These are phyloP conservation scores for Bradypodion pumilum DNA, from an alignment of 2,797 vertebrate species.

Conservation along the genomic window DNA sequence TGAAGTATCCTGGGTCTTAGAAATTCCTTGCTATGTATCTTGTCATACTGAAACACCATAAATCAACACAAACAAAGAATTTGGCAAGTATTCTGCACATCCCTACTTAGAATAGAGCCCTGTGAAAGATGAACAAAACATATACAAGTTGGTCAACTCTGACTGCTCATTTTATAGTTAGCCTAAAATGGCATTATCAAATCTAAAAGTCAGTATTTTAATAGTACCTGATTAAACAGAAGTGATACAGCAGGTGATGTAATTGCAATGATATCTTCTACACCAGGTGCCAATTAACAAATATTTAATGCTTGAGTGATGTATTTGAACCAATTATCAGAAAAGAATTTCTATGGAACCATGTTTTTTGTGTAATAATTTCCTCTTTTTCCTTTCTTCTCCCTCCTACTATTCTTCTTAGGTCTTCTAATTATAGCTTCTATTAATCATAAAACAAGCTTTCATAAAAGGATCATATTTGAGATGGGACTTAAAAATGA, in stretches of 20 bases:
- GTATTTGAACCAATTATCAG: not conserved
- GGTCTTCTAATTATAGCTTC: not conserved
- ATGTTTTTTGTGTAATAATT: too few species aligned
- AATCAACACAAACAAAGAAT: too few species aligned
- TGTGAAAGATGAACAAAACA: not conserved
- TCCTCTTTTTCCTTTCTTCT: not conserved
- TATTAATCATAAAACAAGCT: not conserved
- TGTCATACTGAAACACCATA: too few species aligned
- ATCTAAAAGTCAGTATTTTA: constrained; percentile 45
- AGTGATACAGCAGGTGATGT: constrained; percentile 55
- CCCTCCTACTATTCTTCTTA: too few species aligned
- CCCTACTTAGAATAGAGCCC: not conserved
- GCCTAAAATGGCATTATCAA: constrained; percentile 34
- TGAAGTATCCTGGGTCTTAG: too few species aligned
- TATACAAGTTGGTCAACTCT: constrained; percentile 12
- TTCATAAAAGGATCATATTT: not conserved
- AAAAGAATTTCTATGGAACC: not conserved
- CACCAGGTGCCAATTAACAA: not conserved
- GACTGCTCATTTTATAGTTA: constrained; percentile 44
- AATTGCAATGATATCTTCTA: constrained; percentile 32
- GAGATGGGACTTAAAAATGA: not conserved
- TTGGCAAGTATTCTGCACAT: too few species aligned
- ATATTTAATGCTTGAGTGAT: constrained; percentile 29
- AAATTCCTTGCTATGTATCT: too few species aligned
- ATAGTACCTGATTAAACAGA: constrained; percentile 37